Percentiles rank a stretch among this genome's conserved stretches.
Conservation (phyloP, 1,140 invertebrate species). For the Reticulitermes speratus region DNA sequence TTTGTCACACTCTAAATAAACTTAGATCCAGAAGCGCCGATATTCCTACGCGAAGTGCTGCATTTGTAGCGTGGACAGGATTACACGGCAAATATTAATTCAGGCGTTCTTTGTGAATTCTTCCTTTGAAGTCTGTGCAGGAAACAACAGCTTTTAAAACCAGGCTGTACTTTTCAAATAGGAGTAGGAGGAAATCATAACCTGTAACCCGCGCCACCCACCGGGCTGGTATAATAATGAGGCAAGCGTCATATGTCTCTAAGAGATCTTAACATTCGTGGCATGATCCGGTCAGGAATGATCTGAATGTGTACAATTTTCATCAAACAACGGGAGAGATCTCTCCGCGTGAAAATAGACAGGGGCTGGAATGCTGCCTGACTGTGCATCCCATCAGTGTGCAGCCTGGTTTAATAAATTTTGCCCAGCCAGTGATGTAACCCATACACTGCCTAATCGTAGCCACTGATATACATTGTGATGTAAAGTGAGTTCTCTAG, state of each 20-base stretch:
- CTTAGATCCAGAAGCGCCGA: no score
- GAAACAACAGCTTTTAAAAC: neutral
- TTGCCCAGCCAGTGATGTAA: neutral
- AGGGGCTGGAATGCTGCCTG: constrained; percentile 21
- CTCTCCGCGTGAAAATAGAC: constrained; percentile 21
- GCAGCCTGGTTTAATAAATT: constrained; percentile 25
- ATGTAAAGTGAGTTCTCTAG: no score
- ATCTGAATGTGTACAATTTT: constrained; percentile 29
- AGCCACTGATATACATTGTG: neutral
- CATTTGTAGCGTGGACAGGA: no score
- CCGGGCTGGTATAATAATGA: constrained; percentile 10
- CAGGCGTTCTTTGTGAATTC: neutral
- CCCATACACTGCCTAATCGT: neutral
- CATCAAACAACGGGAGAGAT: constrained; percentile 28
- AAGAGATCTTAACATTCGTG: neutral
- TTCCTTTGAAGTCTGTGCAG: neutral
- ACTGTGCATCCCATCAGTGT: constrained; percentile 14
- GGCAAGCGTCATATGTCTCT: neutral
- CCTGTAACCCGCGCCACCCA: constrained; percentile 15
- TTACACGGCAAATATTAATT: no score
- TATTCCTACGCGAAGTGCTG: no score
- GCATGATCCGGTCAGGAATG: constrained; percentile 29
- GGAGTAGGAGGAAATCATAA: neutral
- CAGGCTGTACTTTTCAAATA: neutral
- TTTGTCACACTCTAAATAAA: no score